Base-by-base conservation (phyloP, 2,113 vertebrate species). In the Cromileptes altivelis region DNA sequence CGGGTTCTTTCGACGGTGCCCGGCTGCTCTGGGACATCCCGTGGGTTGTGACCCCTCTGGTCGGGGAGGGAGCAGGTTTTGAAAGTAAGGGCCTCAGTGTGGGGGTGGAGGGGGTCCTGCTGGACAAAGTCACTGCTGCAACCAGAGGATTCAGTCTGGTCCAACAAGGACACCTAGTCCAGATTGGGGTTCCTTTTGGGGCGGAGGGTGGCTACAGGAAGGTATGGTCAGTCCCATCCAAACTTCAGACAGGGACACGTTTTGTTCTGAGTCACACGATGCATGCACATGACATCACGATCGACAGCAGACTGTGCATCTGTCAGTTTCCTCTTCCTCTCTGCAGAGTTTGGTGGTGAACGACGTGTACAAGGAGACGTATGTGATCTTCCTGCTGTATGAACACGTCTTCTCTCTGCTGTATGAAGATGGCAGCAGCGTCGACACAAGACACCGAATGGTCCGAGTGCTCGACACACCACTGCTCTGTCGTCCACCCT, bases 361-460 rank as follows among this genome's bases (percentile, higher is more conserved):
- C 45, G 91, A 93, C 15, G 0, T 53, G n/a, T 93, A 93, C 78
- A 80, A 77, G 64, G 93, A 94, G 81, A 56, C 1, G 5, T 93
- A 89, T 14, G 27, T 19, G 5, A 84, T 91, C 33, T 85, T 27
- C 60, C 49, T 94, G 42, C 27, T 80, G n/a, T 91, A 91, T 5
- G 83, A 94, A 60, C 92, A 94, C 1, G 0, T 88, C 49, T 94
- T 93, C 64, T 84, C 84, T 10, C 63, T 88, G 77, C 18, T 75
- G 37, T 90, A 84, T 17, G 75, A 70, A 6, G 88, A 92, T 7
- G 80, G 75, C 62, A 79, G 76, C 49, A 80, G 62, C 21, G 74
- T 88, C 0, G 63, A 85, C 50, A 92, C 89, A 0, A 91, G 81
- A 72, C 82, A 91, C 50, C 52, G 86, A 33, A 80, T 80, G 49